Evolutionary conservation across 2,113 vertebrate species (phyloP), one percentile per base, ranked within the genome.

Genomic region (Dipodomys merriami): DNA sequence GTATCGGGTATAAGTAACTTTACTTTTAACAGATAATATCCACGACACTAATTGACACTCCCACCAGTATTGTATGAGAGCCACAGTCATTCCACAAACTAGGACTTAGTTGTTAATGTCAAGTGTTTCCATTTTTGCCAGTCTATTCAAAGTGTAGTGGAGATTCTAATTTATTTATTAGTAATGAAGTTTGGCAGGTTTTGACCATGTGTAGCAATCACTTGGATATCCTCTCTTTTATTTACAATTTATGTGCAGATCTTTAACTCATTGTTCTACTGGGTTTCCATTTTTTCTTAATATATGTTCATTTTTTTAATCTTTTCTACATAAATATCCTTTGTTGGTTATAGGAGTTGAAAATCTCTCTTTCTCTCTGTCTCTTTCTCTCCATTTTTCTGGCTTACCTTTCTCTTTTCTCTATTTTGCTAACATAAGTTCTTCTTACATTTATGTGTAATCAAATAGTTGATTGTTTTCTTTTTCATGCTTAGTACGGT

Each of bases 221-320:
- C 60, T 91, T 85, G 80, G 60, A 22, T 73, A 93, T 67, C 11
- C 11, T 86, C 33, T 81, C 80, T 83, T 72, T 25, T 72, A 39
- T 30, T 49, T 49, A 49, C 49, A 25, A n/a, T 27, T 86, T 44
- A 57, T 74, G 39, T 35, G 69, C 27, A 88, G 76, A 39, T 18
- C 10, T 81, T 84, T 77, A 85, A 39, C 1, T 90, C 29, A 74
- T 86, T 94, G 91, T 86, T 23, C n/a, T 19, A 44, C 13, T 33
- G 33, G 18, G 68, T 62, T 91, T 88, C 71, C 23, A n/a, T 64
- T 93, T 91, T 74, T 94, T 88, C 89, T 92, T 91, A 83, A 90
- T 72, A 60, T 84, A 88, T 44, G 90, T 49, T 44, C 25, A 82
- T 39, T 77, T 60, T 64, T 89, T 80, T 33, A 82, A 82, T 69